Conservation (phyloP, 2,888 invertebrate genomes). For the Phytoseiulus persimilis region DNA sequence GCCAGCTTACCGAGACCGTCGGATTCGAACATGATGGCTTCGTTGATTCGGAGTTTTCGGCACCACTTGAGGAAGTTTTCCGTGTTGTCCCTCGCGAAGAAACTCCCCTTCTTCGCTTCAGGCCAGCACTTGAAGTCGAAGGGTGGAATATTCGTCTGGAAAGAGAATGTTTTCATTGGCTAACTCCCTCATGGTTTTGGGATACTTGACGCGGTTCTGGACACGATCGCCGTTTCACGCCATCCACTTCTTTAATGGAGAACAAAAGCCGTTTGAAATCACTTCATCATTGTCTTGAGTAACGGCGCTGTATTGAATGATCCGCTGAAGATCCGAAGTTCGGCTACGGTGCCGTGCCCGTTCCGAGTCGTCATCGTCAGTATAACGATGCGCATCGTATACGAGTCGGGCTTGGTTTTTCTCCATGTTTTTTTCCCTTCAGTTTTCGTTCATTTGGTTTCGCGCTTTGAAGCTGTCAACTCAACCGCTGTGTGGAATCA, state of each 20-base stretch:
- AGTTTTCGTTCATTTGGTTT: neutral
- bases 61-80: slow-evolving; percentile 80
- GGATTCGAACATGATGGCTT: slow-evolving; percentile 76
- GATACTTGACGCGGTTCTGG: neutral
- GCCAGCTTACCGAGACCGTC: slow-evolving; percentile 66
- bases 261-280: neutral
- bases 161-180: neutral
- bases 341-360: neutral
- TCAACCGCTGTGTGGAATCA: neutral
- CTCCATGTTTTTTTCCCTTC: neutral
- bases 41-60: slow-evolving; percentile 69
- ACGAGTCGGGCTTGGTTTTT: neutral
- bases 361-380: neutral
- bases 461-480: too few species aligned
- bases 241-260: neutral
- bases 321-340: neutral
- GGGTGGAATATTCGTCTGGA: slow-evolving; percentile 55
- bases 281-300: neutral
- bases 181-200: too few species aligned
- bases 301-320: neutral
- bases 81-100: slow-evolving; percentile 77
- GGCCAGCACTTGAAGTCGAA: slow-evolving; percentile 69
- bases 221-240: neutral
- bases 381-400: neutral
- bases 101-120: slow-evolving; percentile 70